These are phyloP conservation scores for Eilema sororculum DNA, from an alignment of 2,888 invertebrate species.

Conservation along the genomic window DNA sequence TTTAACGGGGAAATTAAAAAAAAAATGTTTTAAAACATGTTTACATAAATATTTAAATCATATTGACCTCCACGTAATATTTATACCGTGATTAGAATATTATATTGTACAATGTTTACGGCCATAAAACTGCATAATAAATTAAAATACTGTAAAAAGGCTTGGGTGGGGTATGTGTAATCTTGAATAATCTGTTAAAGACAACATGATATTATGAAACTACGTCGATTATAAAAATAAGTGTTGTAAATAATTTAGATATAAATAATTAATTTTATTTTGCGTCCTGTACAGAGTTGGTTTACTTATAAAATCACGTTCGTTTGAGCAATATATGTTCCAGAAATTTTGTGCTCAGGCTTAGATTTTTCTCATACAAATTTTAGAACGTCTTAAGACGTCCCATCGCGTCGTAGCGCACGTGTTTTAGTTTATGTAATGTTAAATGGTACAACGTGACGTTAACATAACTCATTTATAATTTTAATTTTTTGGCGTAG, in stretches of 20 bases:
- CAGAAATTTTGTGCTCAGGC: not conserved
- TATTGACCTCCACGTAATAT: not conserved
- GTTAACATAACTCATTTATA: not conserved
- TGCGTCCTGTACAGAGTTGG: not conserved
- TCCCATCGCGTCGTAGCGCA: not conserved
- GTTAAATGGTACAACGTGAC: no score
- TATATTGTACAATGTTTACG: constrained; percentile 37
- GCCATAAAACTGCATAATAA: constrained; percentile 46
- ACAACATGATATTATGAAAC: constrained; percentile 48
- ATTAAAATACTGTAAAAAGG: constrained; percentile 21
- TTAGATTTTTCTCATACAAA: no score
- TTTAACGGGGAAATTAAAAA: not conserved
- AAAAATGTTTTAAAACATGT: not conserved
- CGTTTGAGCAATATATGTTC: not conserved
- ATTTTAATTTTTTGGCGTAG: not conserved
- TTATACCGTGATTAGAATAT: constrained; percentile 25
- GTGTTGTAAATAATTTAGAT: constrained; percentile 46
- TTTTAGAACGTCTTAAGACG: not conserved
- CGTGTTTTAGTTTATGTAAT: no score
- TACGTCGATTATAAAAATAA: constrained; percentile 47
- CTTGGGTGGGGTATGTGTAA: constrained; percentile 5
- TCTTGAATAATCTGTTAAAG: constrained; percentile 15
- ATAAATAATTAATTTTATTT: constrained; percentile 27
- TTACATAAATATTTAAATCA: not conserved
- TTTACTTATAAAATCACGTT: not conserved